Evolutionary conservation across 2,113 vertebrate species (phyloP).

Genomic region (Hippotragus niger): DNA sequence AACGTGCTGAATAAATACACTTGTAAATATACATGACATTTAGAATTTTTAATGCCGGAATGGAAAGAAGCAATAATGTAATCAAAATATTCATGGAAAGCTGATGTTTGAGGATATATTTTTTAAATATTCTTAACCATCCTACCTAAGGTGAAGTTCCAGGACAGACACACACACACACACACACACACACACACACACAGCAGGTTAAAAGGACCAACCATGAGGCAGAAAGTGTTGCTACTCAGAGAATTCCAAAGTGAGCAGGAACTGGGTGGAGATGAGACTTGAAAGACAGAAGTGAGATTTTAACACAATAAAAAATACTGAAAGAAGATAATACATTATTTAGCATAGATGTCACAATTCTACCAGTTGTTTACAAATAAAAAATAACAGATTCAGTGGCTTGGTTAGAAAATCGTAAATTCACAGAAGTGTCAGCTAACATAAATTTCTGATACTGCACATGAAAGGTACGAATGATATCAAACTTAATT

Average conservation of each 20-base stretch:
- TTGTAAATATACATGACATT: slow-evolving; percentile 49
- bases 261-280: not conserved
- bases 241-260: not conserved
- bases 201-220: not conserved
- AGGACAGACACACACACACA: not conserved
- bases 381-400: not conserved
- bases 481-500: not conserved
- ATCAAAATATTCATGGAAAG: slow-evolving; percentile 70
- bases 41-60: slow-evolving; percentile 50
- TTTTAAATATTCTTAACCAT: slow-evolving; percentile 13
- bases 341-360: not conserved
- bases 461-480: not conserved
- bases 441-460: not conserved
- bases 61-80: slow-evolving; percentile 39
- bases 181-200: not conserved
- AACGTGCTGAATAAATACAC: slow-evolving; percentile 68
- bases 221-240: not conserved
- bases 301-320: not conserved
- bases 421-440: not conserved
- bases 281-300: not conserved
- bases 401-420: not conserved
- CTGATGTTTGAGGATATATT: not conserved
- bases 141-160: not conserved
- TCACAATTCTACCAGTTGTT: not conserved
- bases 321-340: not conserved